Conservation (phyloP, 1,140 invertebrate species). For the Lerema accius region DNA sequence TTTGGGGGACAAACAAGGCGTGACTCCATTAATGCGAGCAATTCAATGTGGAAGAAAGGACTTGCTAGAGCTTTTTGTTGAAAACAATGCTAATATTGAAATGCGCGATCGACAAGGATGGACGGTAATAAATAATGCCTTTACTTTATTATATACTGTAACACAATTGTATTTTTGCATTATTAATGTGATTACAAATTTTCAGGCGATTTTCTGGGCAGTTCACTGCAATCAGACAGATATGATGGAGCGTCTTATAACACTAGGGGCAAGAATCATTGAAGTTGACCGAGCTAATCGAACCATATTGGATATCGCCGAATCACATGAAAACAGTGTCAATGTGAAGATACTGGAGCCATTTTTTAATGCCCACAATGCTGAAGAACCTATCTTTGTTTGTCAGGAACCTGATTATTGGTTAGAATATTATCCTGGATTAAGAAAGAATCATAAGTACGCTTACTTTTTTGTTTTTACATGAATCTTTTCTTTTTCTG, state of each 20-base stretch:
- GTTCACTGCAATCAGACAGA: slow-evolving; percentile 76
- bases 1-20: slow-evolving; percentile 74
- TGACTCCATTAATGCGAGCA: slow-evolving; percentile 83
- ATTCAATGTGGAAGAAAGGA: slow-evolving; percentile 65
- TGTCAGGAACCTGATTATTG: slow-evolving; percentile 42
- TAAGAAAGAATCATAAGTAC: slow-evolving; percentile 51
- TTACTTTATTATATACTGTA: no score
- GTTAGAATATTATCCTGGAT: slow-evolving; percentile 71
- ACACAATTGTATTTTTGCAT: no score
- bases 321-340: slow-evolving; percentile 71
- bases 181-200: no score
- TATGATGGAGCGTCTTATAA: slow-evolving; percentile 78
- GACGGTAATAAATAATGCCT: slow-evolving; percentile 74
- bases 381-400: slow-evolving; percentile 36
- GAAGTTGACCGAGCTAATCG: slow-evolving; percentile 69
- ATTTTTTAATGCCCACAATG: slow-evolving; percentile 44
- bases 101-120: slow-evolving; percentile 79
- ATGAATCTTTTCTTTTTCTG: slow-evolving; percentile 5
- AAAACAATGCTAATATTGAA: slow-evolving; percentile 78
- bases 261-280: slow-evolving; percentile 70
- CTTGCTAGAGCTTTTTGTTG: slow-evolving; percentile 77
- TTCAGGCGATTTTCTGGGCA: slow-evolving; percentile 83
- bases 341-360: slow-evolving; percentile 64
- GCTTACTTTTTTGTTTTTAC: slow-evolving; percentile 16
- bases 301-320: slow-evolving; percentile 75